Evolutionary conservation across 2,888 invertebrate genomes (phyloP).

Genomic region (Lasioglossum zephyrum): DNA sequence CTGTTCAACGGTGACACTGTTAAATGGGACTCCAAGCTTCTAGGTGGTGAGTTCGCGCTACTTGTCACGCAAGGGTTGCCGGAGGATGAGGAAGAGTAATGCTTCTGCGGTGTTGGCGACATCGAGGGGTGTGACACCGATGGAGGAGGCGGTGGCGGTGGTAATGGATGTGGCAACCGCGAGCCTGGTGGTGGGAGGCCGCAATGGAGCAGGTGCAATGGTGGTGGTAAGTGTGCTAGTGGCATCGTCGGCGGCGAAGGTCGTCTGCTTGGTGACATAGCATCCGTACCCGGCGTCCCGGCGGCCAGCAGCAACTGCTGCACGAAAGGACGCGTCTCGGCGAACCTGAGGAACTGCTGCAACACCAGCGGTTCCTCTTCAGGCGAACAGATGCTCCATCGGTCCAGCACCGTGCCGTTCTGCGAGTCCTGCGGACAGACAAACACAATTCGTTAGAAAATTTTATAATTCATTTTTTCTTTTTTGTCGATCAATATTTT

Average conservation of each 20-base stretch:
- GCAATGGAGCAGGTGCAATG: slow-evolving; percentile 81
- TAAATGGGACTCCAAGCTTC: slow-evolving; percentile 83
- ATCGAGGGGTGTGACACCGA: slow-evolving; percentile 84
- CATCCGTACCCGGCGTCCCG: slow-evolving; percentile 85
- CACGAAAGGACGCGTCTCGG: slow-evolving; percentile 94
- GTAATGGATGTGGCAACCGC: slow-evolving; percentile 83
- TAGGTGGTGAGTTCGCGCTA: slow-evolving; percentile 87
- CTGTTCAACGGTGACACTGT: slow-evolving; percentile 93
- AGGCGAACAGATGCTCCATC: slow-evolving; percentile 94
- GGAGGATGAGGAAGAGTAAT: slow-evolving; percentile 82
- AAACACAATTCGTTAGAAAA: background rate
- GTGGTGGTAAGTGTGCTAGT: slow-evolving; percentile 83
- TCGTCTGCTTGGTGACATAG: slow-evolving; percentile 89
- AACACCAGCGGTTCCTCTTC: slow-evolving; percentile 96
- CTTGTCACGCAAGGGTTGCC: slow-evolving; percentile 83
- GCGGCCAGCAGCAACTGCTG: slow-evolving; percentile 87
- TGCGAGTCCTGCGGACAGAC: slow-evolving; percentile 89
- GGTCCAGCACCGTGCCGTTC: slow-evolving; percentile 91
- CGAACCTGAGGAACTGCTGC: slow-evolving; percentile 95
- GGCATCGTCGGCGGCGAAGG: slow-evolving; percentile 87
- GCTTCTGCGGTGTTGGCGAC: slow-evolving; percentile 84
- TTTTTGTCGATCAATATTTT: no score
- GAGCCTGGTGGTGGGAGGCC: slow-evolving; percentile 84
- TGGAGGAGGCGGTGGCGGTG: slow-evolving; percentile 79
- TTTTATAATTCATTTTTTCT: background rate